Base-by-base conservation (phyloP, 2,888 invertebrate genomes). In the Petrophora chlorosata region DNA sequence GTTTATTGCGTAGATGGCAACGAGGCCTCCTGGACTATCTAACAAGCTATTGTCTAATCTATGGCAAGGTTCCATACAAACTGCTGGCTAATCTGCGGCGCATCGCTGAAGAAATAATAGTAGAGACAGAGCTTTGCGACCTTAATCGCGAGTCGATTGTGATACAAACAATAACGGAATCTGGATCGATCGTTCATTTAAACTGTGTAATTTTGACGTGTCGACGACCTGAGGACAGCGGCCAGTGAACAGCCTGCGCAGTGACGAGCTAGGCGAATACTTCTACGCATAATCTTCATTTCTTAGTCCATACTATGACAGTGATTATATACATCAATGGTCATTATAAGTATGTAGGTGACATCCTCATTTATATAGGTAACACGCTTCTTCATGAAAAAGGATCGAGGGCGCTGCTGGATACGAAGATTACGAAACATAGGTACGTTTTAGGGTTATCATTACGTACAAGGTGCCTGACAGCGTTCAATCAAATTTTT, bases 111-210 rank as follows among this genome's bases (percentile, higher is more conserved):
- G 33, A 34, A 34, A 29, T 43, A 51, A 44, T 35, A 51, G 35
- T 17, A 16, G 9, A 10, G 15, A 5, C 10, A 38, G 22, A 33
- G 26, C 36, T 41, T 30, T 9, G 32, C 45, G 50, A 49, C 53
- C 67, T 65, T 76, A 76, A 80, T 74, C 67, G 65, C 51, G 42
- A 26, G 33, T 49, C 62, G 63, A 65, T 67, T 68, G 73, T 69
- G 65, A 66, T 70, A 63, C 73, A 63, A 77, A 81, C 78, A 79
- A 76, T 83, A 83, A 82, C 81, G 82, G 82, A 68, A 73, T 73
- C 59, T 48, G 61, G 64, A 61, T 60, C 73, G 67, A 81, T 76
- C 75, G 66, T 65, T 76, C 67, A 72, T 75, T 77, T 65, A 57
- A 71, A 70, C 74, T 73, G 70, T 72, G 71, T 70, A 64, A 70